A percentile compares a stretch with the other conserved stretches of the same genome.
Conservation (phyloP, 2,888 invertebrate genomes). For the Melinaea marsaeus region DNA sequence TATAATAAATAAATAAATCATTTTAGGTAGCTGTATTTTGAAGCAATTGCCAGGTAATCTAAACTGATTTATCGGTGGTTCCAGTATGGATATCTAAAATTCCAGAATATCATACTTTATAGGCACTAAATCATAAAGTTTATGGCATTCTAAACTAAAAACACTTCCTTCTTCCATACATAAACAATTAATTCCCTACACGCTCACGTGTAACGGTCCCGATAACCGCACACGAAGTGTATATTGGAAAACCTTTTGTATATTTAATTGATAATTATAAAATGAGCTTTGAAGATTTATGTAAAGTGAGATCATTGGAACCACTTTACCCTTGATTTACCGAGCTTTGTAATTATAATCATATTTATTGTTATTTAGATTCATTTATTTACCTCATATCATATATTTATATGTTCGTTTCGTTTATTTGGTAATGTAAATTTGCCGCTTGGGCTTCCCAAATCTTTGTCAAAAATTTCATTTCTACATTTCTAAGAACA, state of each 20-base stretch:
- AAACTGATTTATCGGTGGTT: too few relatives aligned
- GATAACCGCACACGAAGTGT: constrained; percentile 26
- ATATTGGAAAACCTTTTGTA: neutral
- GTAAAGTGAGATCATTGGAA: neutral
- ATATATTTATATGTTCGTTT: too few relatives aligned
- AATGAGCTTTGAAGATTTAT: too few relatives aligned
- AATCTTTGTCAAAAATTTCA: too few relatives aligned
- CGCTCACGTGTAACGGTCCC: constrained; percentile 22
- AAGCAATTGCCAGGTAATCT: too few relatives aligned
- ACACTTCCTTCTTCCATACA: constrained; percentile 14
- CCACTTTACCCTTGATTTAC: neutral
- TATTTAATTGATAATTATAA: neutral
- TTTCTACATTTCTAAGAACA: too few relatives aligned
- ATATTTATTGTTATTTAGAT: neutral
- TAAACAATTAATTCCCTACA: constrained; percentile 22
- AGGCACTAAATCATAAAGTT: neutral
- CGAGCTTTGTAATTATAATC: constrained; percentile 2
- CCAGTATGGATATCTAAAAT: neutral
- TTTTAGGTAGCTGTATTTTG: too few relatives aligned
- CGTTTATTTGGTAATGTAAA: too few relatives aligned
- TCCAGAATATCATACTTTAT: neutral
- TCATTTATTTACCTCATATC: too few relatives aligned
- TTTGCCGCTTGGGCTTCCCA: too few relatives aligned
- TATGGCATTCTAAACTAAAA: neutral
- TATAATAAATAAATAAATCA: too few relatives aligned